Evolutionary conservation across 2,797 vertebrate species (phyloP), one percentile per base, ranked within the genome.

Genomic region (Hemibagrus guttatus): DNA sequence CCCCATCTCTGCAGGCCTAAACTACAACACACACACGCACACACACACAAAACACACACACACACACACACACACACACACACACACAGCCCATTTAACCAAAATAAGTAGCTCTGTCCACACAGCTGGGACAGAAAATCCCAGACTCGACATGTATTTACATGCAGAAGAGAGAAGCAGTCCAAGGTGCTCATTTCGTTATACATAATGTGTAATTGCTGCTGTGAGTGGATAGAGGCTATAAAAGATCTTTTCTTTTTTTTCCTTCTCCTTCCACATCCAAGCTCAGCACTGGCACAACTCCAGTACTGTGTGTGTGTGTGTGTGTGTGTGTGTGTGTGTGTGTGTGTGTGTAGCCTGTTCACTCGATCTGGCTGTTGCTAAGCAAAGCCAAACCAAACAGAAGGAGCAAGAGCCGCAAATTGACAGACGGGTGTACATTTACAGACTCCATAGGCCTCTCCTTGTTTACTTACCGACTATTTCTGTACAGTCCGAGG

Each of bases 301-400:
- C 68, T 88, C 85, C 86, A 91, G 88, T 26, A 74, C 42, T 89
- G 89, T 84, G 88, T 91, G 84, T 74, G 74, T 76, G 74, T 76
- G 74, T 76, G 74, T 78, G 75, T 56, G 75, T 58, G 54, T 78
- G 52, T 78, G 56, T 81, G 58, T 86, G 85, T 78, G 87, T 88
- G 58, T 81, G 58, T 39, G 23, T 86, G 85, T 89, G 89, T 85
- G 87, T 91, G 84, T 91, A 80, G 89, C 83, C 87, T 89, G 83
- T 88, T 92, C 85, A 88, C 85, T 91, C 74, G 71, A 87, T 88
- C 90, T 86, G 68, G 86, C 85, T 91, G 89, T 90, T 93, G 85
- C 91, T 84, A 90, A 92, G 91, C 76, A 88, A 88, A 87, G 90
- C 87, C 89, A 90, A 84, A 90, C 89, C 87, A 90, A 92, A 93